Evolutionary conservation across 2,888 invertebrate genomes (phyloP).

Genomic region (Torymus tubicola): DNA sequence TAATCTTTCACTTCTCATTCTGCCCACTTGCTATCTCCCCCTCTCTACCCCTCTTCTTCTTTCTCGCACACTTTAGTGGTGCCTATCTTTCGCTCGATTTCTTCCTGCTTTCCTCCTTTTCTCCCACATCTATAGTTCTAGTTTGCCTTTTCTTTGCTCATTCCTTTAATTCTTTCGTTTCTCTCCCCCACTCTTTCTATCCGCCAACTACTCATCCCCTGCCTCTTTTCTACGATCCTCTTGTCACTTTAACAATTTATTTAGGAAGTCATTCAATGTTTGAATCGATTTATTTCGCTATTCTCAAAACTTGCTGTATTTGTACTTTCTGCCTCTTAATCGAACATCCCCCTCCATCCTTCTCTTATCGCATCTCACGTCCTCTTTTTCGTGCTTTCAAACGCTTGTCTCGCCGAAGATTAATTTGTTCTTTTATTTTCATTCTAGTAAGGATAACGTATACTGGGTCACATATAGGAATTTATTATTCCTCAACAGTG

Average conservation of each 20-base stretch:
- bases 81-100: neutral
- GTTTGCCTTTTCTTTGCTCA: too few relatives aligned
- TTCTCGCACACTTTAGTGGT: neutral
- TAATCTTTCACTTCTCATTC: conserved; percentile 35
- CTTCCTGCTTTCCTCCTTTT: too few relatives aligned
- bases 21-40: conserved; percentile 17
- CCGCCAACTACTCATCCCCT: too few relatives aligned
- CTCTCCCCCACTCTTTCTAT: too few relatives aligned
- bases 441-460: neutral
- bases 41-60: conserved; percentile 8
- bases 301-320: conserved; percentile 2
- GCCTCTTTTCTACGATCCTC: neutral
- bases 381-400: too few relatives aligned
- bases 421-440: conserved; percentile 14
- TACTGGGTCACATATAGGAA: neutral
- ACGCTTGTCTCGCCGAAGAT: neutral
- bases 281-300: conserved; percentile 5
- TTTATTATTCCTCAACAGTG: conserved; percentile 20
- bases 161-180: too few relatives aligned
- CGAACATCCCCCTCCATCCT: too few relatives aligned
- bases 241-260: conserved; percentile 11
- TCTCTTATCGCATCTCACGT: too few relatives aligned
- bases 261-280: neutral
- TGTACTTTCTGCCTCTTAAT: neutral
- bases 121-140: too few relatives aligned